Conservation (phyloP, 2,113 vertebrate species). For the Chaetodon trifascialis region DNA sequence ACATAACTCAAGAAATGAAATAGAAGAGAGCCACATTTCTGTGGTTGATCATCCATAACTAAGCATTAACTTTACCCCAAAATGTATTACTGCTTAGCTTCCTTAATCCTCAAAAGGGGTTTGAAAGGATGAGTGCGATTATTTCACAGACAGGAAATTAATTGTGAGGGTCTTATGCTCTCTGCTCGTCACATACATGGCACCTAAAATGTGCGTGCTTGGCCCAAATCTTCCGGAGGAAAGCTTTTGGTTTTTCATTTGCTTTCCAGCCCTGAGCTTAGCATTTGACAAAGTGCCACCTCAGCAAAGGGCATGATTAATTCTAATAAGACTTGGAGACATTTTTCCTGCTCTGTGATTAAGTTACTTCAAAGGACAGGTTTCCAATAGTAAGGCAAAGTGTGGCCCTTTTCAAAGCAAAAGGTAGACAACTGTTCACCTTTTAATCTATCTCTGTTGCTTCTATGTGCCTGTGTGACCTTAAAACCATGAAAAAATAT, state of each 20-base stretch:
- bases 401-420: neutral
- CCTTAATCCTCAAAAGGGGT: slow-evolving; percentile 47
- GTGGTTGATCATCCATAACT: slow-evolving; percentile 20
- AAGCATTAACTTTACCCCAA: slow-evolving; percentile 26
- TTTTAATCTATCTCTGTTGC: neutral
- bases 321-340: slow-evolving; percentile 52
- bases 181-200: slow-evolving; percentile 35
- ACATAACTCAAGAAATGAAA: slow-evolving; percentile 19
- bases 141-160: slow-evolving; percentile 63
- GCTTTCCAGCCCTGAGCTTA: slow-evolving; percentile 49
- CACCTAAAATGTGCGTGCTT: slow-evolving; percentile 44
- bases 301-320: slow-evolving; percentile 62
- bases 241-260: slow-evolving; percentile 56
- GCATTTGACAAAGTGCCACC: slow-evolving; percentile 61
- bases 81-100: slow-evolving; percentile 39
- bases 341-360: slow-evolving; percentile 23
- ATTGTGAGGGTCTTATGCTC: slow-evolving; percentile 46
- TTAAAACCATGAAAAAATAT: neutral
- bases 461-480: neutral
- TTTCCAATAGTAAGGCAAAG: slow-evolving; percentile 39
- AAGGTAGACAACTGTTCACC: neutral
- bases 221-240: slow-evolving; percentile 41
- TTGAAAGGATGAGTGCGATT: slow-evolving; percentile 43
- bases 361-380: slow-evolving; percentile 52
- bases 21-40: slow-evolving; percentile 12